These are phyloP conservation scores for Oryzias celebensis DNA, from an alignment of 2,113 vertebrate genomes.

Conservation along the genomic window DNA sequence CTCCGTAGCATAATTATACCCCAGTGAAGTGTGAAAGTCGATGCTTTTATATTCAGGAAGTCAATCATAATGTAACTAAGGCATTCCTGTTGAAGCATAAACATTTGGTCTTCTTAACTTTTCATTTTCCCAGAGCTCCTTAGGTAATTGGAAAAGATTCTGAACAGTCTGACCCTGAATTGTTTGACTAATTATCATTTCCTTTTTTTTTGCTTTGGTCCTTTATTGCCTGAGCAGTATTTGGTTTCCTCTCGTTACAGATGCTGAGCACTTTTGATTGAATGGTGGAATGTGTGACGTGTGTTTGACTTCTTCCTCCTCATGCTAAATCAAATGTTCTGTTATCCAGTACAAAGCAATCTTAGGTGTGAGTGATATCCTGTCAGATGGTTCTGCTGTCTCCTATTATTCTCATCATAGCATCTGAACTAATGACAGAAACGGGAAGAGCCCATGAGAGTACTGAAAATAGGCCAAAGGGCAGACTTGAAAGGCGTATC, in stretches of 20 bases:
- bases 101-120: conserved; percentile 18
- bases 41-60: conserved; percentile 54
- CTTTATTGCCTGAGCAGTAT: conserved; percentile 26
- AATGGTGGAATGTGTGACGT: conserved; percentile 7
- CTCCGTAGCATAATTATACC: conserved; percentile 55
- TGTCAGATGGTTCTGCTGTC: conserved; percentile 6
- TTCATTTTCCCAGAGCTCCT: conserved; percentile 31
- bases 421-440: conserved; percentile 17
- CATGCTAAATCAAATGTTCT: conserved; percentile 5
- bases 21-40: conserved; percentile 48
- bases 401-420: conserved; percentile 18
- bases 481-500: conserved; percentile 41
- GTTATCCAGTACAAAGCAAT: background rate
- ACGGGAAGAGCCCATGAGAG: conserved; percentile 25
- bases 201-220: background rate
- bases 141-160: conserved; percentile 37
- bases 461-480: conserved; percentile 41
- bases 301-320: background rate
- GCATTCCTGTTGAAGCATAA: conserved; percentile 32
- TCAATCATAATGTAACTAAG: conserved; percentile 60
- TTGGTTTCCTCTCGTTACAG: conserved; percentile 2
- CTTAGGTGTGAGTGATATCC: conserved; percentile 5
- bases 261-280: conserved; percentile 14
- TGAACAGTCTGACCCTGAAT: conserved; percentile 23
- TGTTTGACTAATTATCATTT: conserved; percentile 3